Evolutionary conservation across 2,797 vertebrate genomes (phyloP), one percentile per base, ranked within the genome.

Genomic region (Halcyon leucocephala): DNA sequence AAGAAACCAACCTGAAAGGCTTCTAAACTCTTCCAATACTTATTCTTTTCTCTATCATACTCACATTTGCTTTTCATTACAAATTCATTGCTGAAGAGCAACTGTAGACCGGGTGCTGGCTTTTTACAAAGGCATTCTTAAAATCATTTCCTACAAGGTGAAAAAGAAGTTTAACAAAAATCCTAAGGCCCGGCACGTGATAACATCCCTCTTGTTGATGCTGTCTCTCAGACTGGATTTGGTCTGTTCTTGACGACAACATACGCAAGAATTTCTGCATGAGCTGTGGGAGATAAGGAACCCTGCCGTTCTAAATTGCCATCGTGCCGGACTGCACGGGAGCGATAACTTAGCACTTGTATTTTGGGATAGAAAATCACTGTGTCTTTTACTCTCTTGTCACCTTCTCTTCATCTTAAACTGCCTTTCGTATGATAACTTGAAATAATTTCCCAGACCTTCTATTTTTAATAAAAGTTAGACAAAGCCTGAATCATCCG

Each of bases 251-350:
- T 18, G 39, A 41, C 0, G 2, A 51, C 13, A 20, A 48, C 5
- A 2, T 2, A 10, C 10, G 82, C 70, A 94, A 9, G 37, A 41
- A 81, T 79, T 96, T 60, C 89, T 89, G 72, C 72, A 44, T 57
- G 83, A 95, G 95, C 81, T 37, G 19, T 19, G 49, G 81, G 55
- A 96, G 92, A 96, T 96, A 96, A 96, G 92, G 72, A 90, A 89
- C 76, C 89, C 96, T 7, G 10, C 5, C 31, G 95, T 10, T 92
- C 78, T n/a, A 71, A 91, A 90, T 28, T 80, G 89, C 78, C 82
- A 26, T 29, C 2, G 0, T 64, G 74, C 69, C 29, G 78, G 92
- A 95, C 94, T 95, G 95, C 54, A 24, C 12, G 54, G 4, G 62
- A 81, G 74, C 17, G 92, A 97, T 96, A 97, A 97, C 81, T 94